A percentile compares a stretch with the other conserved stretches of the same genome.
Evolutionary conservation across 2,113 vertebrate species (phyloP).

Genomic region (Hemichromis elongatus): DNA sequence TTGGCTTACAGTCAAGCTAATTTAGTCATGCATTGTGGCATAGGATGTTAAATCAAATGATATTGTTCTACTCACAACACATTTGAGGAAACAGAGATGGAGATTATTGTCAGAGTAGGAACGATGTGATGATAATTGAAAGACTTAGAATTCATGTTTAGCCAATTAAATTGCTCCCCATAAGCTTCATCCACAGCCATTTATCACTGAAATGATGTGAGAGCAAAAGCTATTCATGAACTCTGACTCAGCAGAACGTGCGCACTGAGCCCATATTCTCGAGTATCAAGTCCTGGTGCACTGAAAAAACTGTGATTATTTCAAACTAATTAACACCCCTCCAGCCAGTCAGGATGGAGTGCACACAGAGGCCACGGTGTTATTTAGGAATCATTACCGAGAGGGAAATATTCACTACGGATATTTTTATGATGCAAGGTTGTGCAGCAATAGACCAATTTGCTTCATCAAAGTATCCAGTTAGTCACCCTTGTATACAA

Average conservation of each 20-base stretch:
- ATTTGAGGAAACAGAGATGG: neutral
- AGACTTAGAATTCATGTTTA: neutral
- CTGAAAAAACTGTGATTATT: conserved; percentile 25
- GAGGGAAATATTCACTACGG: neutral
- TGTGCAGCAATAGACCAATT: neutral
- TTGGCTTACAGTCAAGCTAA: neutral
- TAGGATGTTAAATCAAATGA: neutral
- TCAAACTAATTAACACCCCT: conserved; percentile 39
- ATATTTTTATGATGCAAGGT: neutral
- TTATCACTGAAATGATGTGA: conserved; percentile 9
- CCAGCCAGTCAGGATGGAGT: conserved; percentile 1
- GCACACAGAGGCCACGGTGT: conserved; percentile 5
- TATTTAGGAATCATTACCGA: neutral
- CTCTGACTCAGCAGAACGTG: conserved; percentile 35
- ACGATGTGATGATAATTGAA: neutral
- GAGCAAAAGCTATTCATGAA: conserved; percentile 1
- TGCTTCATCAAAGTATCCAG: neutral
- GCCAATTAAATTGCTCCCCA: neutral
- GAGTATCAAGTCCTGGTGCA: neutral
- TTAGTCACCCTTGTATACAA: neutral
- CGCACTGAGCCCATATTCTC: neutral
- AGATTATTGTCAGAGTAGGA: neutral
- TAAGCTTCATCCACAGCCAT: neutral
- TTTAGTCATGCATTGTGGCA: neutral
- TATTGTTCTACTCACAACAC: neutral